These are phyloP conservation scores for Drosophila bipectinata DNA, from an alignment of 1,140 invertebrate species.

Conservation along the genomic window DNA sequence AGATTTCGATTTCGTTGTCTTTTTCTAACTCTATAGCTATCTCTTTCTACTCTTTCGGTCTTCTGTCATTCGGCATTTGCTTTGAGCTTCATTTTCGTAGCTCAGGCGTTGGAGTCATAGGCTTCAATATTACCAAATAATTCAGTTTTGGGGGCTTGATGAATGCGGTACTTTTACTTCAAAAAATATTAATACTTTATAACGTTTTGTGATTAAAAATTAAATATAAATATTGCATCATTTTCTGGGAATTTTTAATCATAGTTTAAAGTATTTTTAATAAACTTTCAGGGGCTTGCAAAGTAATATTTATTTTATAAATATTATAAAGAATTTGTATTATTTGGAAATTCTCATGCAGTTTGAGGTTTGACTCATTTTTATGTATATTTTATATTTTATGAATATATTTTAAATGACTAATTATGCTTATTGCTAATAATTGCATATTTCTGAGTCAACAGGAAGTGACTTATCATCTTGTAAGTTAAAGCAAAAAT, in stretches of 20 bases:
- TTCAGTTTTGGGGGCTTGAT: neutral
- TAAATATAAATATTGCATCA: neutral
- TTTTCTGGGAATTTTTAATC: neutral
- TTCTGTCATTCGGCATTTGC: constrained; percentile 46
- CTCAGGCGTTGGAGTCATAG: constrained; percentile 28
- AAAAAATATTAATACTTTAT: neutral
- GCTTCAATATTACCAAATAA: constrained; percentile 9
- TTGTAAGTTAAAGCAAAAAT: neutral
- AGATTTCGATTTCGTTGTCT: constrained; percentile 71
- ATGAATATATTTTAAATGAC: no score
- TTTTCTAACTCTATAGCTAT: constrained; percentile 19
- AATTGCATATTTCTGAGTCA: no score
- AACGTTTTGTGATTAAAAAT: no score
- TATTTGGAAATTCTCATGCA: no score
- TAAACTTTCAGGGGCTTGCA: no score
- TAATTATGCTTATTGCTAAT: no score
- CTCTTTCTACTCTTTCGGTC: constrained; percentile 15
- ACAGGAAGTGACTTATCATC: no score
- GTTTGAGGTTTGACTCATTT: no score
- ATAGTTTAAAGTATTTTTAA: neutral
- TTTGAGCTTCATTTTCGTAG: constrained; percentile 63
- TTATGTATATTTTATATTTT: no score
- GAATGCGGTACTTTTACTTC: constrained; percentile 36
- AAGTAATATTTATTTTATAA: no score
- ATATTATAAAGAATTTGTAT: no score